These are phyloP conservation scores for Himalopsyche tibetana DNA, from an alignment of 2,888 invertebrate genomes.

Conservation along the genomic window DNA sequence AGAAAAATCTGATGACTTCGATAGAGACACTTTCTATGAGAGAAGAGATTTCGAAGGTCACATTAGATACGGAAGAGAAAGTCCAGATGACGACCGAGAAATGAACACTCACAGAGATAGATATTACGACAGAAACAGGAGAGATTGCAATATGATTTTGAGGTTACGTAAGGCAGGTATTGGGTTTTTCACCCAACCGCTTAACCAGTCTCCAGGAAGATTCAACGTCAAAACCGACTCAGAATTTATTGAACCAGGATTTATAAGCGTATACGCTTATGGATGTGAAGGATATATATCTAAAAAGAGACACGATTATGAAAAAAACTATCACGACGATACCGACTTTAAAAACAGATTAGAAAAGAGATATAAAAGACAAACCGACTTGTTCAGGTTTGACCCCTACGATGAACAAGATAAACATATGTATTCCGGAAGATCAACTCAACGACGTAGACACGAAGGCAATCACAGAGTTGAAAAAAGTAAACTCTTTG, in stretches of 20 bases:
- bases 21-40: conserved; percentile 62
- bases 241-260: conserved; percentile 89
- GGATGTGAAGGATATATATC: conserved; percentile 82
- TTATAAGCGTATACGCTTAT: conserved; percentile 90
- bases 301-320: conserved; percentile 57
- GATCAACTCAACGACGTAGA: conserved; percentile 50
- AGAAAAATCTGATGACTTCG: conserved; percentile 68
- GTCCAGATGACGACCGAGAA: conserved; percentile 71
- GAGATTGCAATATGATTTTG: conserved; percentile 87
- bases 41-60: conserved; percentile 63
- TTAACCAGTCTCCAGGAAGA: conserved; percentile 82
- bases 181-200: conserved; percentile 85
- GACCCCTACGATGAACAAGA: conserved; percentile 68
- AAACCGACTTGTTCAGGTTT: conserved; percentile 73
- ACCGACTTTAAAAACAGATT: conserved; percentile 59
- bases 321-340: conserved; percentile 54
- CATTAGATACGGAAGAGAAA: conserved; percentile 69
- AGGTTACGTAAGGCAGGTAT: conserved; percentile 86
- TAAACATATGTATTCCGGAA: conserved; percentile 48
- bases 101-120: conserved; percentile 70
- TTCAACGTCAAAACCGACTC: conserved; percentile 88
- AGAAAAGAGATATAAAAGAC: conserved; percentile 63
- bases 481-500: conserved; percentile 74
- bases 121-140: conserved; percentile 70
- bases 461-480: conserved; percentile 55